phyloP scores from a whole-genome alignment of 2,113 vertebrate species.

The Sialia sialis region DNA sequence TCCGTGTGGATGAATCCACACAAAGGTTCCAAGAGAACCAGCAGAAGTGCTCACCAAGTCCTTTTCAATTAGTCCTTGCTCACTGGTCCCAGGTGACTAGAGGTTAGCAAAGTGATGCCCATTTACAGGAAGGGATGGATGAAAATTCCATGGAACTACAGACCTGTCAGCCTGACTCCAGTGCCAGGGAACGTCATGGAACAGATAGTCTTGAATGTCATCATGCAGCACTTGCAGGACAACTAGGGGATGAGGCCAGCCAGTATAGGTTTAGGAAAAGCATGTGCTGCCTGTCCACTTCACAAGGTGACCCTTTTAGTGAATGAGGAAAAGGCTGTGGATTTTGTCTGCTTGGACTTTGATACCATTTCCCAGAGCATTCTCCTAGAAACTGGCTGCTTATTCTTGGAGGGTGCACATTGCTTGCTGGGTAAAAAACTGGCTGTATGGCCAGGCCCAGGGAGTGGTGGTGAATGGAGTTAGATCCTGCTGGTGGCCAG shows the following conservation, averaged over 20 bases:
- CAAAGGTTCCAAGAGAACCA: neutral
- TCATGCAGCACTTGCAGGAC: neutral
- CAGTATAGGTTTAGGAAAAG: neutral
- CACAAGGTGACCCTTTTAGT: neutral
- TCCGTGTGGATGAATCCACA: neutral
- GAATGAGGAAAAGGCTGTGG: neutral
- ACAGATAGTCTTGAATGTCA: neutral
- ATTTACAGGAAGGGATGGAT: neutral
- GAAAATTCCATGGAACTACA: neutral
- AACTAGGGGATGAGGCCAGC: neutral
- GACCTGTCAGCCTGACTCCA: neutral
- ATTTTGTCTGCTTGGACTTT: neutral
- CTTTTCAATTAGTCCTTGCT: neutral
- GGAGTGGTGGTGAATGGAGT: neutral
- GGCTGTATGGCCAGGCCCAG: neutral
- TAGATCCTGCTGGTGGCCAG: neutral
- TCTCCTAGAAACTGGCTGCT: neutral
- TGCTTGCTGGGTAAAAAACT: neutral
- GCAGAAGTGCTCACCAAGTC: neutral
- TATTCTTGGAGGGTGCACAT: neutral
- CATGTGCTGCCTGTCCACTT: neutral
- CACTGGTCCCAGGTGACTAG: neutral
- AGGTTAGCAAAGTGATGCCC: neutral
- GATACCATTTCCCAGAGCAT: neutral
- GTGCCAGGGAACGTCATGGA: neutral